phyloP scores from a whole-genome alignment of 2,888 invertebrate genomes.

The Drosophila mimica region DNA sequence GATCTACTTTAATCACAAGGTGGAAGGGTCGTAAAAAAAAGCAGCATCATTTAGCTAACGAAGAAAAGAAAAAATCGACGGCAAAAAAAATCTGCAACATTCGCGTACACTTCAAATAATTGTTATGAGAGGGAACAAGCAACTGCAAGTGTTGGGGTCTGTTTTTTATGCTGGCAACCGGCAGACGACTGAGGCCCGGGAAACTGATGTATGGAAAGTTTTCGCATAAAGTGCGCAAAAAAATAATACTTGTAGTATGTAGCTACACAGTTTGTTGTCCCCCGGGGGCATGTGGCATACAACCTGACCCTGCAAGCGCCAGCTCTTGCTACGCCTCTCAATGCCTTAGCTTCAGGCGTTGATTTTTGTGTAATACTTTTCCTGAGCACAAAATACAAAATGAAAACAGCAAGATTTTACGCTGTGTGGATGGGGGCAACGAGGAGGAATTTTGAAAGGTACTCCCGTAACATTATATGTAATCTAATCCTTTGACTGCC shows the following conservation, averaged over 20 bases:
- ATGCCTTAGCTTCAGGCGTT: conserved; percentile 31
- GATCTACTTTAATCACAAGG: conserved; percentile 25
- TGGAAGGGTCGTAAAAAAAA: conserved; percentile 9
- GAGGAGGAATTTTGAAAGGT: neutral
- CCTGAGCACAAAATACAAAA: conserved; percentile 21
- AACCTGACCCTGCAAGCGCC: conserved; percentile 37
- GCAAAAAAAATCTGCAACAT: conserved; percentile 27
- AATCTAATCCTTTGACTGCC: conserved; percentile 42
- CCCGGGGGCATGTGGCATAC: conserved; percentile 20
- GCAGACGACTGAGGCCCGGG: conserved; percentile 14
- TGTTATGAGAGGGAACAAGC: conserved; percentile 40
- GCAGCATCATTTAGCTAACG: conserved; percentile 19
- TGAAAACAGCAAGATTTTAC: conserved; percentile 34
- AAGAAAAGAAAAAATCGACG: conserved; percentile 8
- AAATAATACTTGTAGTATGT: conserved; percentile 29
- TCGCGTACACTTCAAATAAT: conserved; percentile 54
- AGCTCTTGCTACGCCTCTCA: neutral
- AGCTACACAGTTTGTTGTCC: conserved; percentile 45
- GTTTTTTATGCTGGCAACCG: conserved; percentile 4
- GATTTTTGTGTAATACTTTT: conserved; percentile 47
- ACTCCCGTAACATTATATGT: conserved; percentile 1
- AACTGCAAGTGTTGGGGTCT: conserved; percentile 20
- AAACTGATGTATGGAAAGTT: conserved; percentile 45
- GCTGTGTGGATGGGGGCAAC: neutral
- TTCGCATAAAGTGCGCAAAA: conserved; percentile 33